phyloP scores from a whole-genome alignment of 2,888 invertebrate species.

The Catonia carolina region DNA sequence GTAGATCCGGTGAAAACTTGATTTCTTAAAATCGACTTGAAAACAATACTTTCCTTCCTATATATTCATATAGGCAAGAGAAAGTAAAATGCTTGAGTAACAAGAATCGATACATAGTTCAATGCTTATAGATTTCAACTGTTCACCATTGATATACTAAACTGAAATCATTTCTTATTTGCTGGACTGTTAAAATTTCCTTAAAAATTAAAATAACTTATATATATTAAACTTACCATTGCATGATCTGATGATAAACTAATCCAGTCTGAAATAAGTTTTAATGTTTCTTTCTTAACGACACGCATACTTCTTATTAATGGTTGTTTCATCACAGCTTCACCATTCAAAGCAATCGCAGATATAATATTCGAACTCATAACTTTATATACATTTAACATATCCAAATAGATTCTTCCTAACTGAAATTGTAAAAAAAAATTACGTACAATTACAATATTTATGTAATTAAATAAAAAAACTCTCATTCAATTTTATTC shows the following conservation, averaged over 20 bases:
- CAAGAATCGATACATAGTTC: too few species aligned
- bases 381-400: conserved; percentile 96
- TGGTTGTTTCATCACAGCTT: conserved; percentile 95
- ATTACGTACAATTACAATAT: conserved; percentile 6
- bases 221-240: too few species aligned
- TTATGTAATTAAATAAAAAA: too few species aligned
- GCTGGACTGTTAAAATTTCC: too few species aligned
- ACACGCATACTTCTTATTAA: conserved; percentile 97
- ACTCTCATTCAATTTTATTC: too few species aligned
- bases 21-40: too few species aligned
- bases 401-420: conserved; percentile 95
- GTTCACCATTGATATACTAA: not conserved
- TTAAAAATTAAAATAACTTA: too few species aligned
- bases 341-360: conserved; percentile 90
- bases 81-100: too few species aligned
- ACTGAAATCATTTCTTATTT: too few species aligned
- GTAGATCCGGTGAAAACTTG: too few species aligned
- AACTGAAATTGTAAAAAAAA: conserved; percentile 59
- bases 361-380: conserved; percentile 93
- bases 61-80: too few species aligned
- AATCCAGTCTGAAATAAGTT: conserved; percentile 96
- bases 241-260: conserved; percentile 81
- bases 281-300: conserved; percentile 96
- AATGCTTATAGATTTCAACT: not conserved
- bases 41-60: too few species aligned